Conservation (phyloP, 2,888 invertebrate species). For the Agonum fuliginosum region DNA sequence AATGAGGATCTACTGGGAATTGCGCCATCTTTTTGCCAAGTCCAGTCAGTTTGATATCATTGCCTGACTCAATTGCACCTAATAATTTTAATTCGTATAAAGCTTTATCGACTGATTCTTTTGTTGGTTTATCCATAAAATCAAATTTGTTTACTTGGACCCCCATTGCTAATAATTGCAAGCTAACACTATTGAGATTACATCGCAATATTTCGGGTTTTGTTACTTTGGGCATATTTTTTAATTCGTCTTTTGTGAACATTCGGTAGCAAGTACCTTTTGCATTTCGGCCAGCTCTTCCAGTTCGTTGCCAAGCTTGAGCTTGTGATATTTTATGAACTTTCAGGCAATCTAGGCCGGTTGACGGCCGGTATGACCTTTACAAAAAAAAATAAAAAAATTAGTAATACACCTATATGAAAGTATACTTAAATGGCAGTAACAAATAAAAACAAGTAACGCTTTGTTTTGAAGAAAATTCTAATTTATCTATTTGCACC, state of each 20-base stretch:
- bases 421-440: not conserved
- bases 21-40: constrained; percentile 90
- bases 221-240: constrained; percentile 81
- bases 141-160: constrained; percentile 89
- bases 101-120: constrained; percentile 81
- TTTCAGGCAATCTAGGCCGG: constrained; percentile 88
- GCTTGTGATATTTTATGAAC: constrained; percentile 91
- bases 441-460: too few species aligned
- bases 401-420: not conserved
- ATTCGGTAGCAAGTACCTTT: constrained; percentile 91
- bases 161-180: constrained; percentile 90
- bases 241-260: constrained; percentile 87
- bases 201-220: constrained; percentile 91
- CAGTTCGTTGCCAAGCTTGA: constrained; percentile 94
- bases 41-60: constrained; percentile 81
- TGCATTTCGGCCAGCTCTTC: constrained; percentile 92
- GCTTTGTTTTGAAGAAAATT: too few species aligned
- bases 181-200: constrained; percentile 80
- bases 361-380: constrained; percentile 85
- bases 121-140: constrained; percentile 91
- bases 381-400: not conserved
- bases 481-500: too few species aligned
- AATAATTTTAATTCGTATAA: constrained; percentile 79
- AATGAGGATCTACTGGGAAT: constrained; percentile 94
- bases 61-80: constrained; percentile 80